Percentiles rank a stretch among this genome's conserved stretches.
phyloP scores from a whole-genome alignment of 2,113 vertebrate genomes.

The Atrichornis clamosus region DNA sequence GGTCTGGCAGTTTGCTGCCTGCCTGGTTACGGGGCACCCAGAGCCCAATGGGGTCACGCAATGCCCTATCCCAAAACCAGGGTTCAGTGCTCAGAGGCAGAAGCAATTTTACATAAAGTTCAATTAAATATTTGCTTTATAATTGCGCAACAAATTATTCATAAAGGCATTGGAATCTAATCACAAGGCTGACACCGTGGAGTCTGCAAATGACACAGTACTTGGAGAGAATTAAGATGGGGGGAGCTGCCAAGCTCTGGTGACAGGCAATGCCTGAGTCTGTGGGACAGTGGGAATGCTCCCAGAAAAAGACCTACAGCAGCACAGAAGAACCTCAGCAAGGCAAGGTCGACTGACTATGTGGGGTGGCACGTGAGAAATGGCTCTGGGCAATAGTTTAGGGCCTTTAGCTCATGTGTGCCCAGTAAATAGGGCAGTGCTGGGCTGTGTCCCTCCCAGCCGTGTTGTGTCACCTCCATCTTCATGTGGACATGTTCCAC shows the following conservation, averaged over 20 bases:
- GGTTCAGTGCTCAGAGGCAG: slow-evolving; percentile 7
- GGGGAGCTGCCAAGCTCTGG: background rate
- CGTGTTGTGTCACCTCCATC: background rate
- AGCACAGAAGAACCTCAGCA: background rate
- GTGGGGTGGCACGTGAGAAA: background rate
- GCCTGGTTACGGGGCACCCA: background rate
- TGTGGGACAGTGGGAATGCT: background rate
- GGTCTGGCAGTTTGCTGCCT: background rate
- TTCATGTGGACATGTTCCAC: fast-evolving
- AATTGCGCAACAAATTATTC: slow-evolving; percentile 71
- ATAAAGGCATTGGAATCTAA: slow-evolving; percentile 63
- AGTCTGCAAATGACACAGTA: slow-evolving; percentile 50
- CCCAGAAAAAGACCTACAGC: background rate
- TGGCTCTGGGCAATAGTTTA: background rate
- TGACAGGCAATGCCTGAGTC: background rate
- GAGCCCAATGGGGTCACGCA: background rate
- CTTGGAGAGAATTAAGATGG: slow-evolving; percentile 46
- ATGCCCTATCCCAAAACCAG: background rate
- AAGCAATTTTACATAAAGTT: slow-evolving; percentile 66
- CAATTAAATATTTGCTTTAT: slow-evolving; percentile 74
- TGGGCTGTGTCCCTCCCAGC: background rate
- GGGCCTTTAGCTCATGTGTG: background rate
- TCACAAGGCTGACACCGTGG: slow-evolving; percentile 39
- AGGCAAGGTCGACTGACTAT: background rate
- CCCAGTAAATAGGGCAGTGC: background rate